Percentiles rank a stretch among this genome's conserved stretches.
Evolutionary conservation across 2,797 vertebrate genomes (phyloP).

Genomic region (Chaenodraco wilsoni): DNA sequence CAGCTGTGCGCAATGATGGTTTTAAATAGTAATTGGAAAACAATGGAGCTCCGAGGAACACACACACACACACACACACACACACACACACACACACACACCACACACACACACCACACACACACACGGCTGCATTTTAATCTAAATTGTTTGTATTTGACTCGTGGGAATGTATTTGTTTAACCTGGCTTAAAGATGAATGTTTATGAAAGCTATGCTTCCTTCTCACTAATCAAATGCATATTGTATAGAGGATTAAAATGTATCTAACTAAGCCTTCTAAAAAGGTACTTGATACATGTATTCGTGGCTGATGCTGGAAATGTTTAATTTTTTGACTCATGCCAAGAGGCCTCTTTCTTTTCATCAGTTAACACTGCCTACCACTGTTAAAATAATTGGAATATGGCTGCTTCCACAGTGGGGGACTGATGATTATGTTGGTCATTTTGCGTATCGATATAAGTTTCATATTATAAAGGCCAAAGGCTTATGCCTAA

Average conservation of each 20-base stretch:
- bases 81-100: no score
- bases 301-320: background rate
- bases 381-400: constrained; percentile 33
- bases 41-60: no score
- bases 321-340: constrained; percentile 9
- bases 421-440: constrained; percentile 29
- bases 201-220: background rate
- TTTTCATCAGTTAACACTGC: constrained; percentile 33
- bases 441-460: constrained; percentile 24
- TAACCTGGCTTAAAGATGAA: background rate
- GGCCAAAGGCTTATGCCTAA: background rate
- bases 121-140: no score
- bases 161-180: background rate
- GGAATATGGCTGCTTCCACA: constrained; percentile 29
- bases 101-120: no score
- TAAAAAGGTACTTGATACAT: background rate
- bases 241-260: background rate
- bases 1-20: background rate
- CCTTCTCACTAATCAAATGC: background rate
- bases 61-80: no score
- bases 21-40: no score
- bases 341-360: constrained; percentile 5
- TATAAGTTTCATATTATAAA: constrained; percentile 22
- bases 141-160: background rate
- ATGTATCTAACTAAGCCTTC: background rate